Base-by-base conservation (phyloP, 2,113 vertebrate species). In the Monopterus albus region DNA sequence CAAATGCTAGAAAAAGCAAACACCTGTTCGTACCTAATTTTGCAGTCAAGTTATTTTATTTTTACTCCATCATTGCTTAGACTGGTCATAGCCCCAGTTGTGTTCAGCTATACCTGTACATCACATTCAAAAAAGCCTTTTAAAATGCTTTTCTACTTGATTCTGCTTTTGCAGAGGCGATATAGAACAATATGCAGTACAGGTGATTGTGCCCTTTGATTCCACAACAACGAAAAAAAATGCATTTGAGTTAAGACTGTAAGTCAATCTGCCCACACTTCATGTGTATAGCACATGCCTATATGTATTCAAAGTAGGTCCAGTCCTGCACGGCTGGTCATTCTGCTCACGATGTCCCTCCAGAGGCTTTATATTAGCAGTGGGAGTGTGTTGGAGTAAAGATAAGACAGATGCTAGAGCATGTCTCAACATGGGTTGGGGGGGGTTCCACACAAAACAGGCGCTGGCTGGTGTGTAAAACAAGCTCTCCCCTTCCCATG, bases 361-460 rank as follows among this genome's bases (percentile, higher is more conserved):
- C 88, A 86, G 92, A 91, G 92, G 92, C 93, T 95, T 94, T 94
- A 93, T 94, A 96, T 96, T 96, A 96, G 94, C 92, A 92, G 93
- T 91, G 92, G 91, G 93, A 88, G 93, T 92, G 94, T 96, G 95
- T 92, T 94, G 91, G 94, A 91, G 71, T 75, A 83, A 87, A 95
- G 96, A 97, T 96, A 96, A 97, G 94, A 69, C 72, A 82, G 68
- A 87, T 86, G 78, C 92, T 78, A 94, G 93, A 94, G 92, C 93
- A 49, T 93, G 92, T 95, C 93, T 94, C 79, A 92, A 87, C 92
- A 92, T 2, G 8, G 50, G 9, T 15, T 26, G 68, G 8, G 42
- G 77, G n/a, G 7, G 51, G 74, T 15, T 26, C 87, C 85, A 79
- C 81, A 84, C n/a, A n/a, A n/a, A n/a, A n/a, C n/a, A n/a, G n/a